Evolutionary conservation across 2,888 invertebrate species (phyloP).

Genomic region (Mythimna lalbum): DNA sequence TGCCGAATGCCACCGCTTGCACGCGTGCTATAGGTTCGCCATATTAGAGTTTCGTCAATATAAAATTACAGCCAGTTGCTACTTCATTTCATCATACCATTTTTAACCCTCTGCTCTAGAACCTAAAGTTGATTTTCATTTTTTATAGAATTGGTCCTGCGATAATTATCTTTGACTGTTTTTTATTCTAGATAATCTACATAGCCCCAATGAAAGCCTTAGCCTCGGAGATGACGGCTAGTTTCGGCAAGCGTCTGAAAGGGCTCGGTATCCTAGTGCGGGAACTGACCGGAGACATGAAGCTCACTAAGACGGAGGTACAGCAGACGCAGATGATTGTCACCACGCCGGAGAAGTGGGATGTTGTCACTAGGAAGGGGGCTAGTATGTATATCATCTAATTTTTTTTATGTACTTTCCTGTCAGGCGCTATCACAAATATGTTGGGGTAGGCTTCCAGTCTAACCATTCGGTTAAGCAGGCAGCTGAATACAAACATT

Average conservation of each 20-base stretch:
- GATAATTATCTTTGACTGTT: too few species aligned
- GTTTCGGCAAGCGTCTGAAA: slow-evolving; percentile 95
- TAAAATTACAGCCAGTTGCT: too few species aligned
- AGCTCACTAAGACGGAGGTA: slow-evolving; percentile 98
- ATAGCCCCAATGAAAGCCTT: slow-evolving; percentile 99
- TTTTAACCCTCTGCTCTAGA: neutral
- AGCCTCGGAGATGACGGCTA: slow-evolving; percentile 99
- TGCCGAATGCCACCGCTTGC: too few species aligned
- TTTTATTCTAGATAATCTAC: slow-evolving; percentile 95
- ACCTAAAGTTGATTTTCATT: neutral
- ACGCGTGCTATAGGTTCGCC: too few species aligned
- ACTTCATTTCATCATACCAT: neutral
- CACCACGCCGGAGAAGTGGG: slow-evolving; percentile 99
- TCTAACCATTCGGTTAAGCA: too few species aligned
- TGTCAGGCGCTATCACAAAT: neutral
- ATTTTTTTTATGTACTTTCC: neutral
- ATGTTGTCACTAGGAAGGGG: slow-evolving; percentile 99
- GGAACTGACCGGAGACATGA: slow-evolving; percentile 99
- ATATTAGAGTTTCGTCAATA: too few species aligned
- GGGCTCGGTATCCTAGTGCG: slow-evolving; percentile 95
- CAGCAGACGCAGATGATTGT: slow-evolving; percentile 99
- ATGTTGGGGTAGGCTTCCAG: too few species aligned
- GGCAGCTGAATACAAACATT: too few species aligned
- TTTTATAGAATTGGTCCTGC: too few species aligned
- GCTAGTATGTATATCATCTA: slow-evolving; percentile 89